phyloP scores from a whole-genome alignment of 2,888 invertebrate species.

The Erannis defoliaria region DNA sequence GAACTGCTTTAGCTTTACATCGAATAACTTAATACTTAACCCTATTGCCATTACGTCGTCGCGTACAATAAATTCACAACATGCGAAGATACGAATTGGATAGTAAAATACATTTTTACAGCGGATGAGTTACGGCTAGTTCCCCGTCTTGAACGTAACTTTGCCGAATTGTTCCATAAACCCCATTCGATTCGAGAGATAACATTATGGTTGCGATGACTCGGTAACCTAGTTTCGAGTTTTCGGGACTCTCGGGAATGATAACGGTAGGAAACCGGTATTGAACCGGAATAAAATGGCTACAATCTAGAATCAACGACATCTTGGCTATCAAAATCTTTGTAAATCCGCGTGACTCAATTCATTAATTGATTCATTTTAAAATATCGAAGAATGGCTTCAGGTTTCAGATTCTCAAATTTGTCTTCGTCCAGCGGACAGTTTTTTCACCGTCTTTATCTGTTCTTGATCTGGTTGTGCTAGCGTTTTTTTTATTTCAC shows the following conservation, averaged over 20 bases:
- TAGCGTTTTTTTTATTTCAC: too few relatives aligned
- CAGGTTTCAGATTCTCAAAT: too few relatives aligned
- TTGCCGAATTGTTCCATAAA: slow-evolving; percentile 56
- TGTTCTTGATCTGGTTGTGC: too few relatives aligned
- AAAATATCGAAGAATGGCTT: too few relatives aligned
- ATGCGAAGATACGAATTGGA: slow-evolving; percentile 44
- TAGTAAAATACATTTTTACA: slow-evolving; percentile 54
- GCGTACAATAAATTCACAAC: slow-evolving; percentile 51
- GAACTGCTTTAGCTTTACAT: neutral
- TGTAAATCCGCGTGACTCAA: too few relatives aligned
- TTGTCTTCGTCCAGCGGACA: too few relatives aligned
- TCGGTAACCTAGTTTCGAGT: slow-evolving; percentile 58
- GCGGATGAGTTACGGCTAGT: slow-evolving; percentile 52
- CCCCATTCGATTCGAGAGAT: slow-evolving; percentile 52
- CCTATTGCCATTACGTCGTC: slow-evolving; percentile 28
- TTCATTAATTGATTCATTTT: too few relatives aligned
- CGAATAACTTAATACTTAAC: too few relatives aligned
- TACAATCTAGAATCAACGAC: neutral
- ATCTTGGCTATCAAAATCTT: too few relatives aligned
- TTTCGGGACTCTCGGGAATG: slow-evolving; percentile 31
- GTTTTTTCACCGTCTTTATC: too few relatives aligned
- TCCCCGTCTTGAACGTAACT: slow-evolving; percentile 49
- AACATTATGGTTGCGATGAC: slow-evolving; percentile 48
- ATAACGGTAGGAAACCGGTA: slow-evolving; percentile 4
- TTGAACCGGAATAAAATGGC: slow-evolving; percentile 1